Percentiles rank a stretch among this genome's conserved stretches.
Conservation (phyloP, 2,797 vertebrate species). For the Pitangus sulphuratus region DNA sequence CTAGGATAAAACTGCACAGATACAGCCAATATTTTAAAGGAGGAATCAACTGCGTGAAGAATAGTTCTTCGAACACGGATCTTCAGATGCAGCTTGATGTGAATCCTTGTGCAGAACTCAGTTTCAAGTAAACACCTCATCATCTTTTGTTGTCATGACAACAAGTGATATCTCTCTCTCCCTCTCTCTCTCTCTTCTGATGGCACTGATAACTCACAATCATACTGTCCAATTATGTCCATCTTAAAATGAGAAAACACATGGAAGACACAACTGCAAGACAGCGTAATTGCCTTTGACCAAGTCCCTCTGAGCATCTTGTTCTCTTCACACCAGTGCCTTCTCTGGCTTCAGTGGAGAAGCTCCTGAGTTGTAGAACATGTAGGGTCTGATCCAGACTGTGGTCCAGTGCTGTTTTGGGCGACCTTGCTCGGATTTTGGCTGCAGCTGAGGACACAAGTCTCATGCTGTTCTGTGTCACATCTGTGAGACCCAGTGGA, state of each 20-base stretch:
- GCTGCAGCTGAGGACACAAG: background rate
- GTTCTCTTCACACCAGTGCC: background rate
- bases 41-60: background rate
- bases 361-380: background rate
- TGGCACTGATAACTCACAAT: conserved; percentile 26
- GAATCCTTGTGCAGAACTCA: conserved; percentile 38
- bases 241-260: background rate
- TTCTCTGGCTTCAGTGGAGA: background rate
- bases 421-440: background rate
- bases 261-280: background rate
- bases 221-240: background rate
- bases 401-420: background rate
- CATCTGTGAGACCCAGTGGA: background rate
- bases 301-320: background rate
- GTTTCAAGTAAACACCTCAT: conserved; percentile 68
- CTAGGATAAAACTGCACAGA: background rate
- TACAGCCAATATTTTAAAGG: background rate
- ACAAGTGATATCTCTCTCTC: conserved; percentile 58
- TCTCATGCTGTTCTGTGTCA: background rate
- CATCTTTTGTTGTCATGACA: conserved; percentile 84
- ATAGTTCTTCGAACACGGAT: conserved; percentile 3
- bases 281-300: background rate
- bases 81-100: background rate
- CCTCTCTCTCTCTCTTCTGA: background rate
- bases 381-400: background rate